Evolutionary conservation across 2,888 invertebrate species (phyloP).

Genomic region (Phyto melanocephala): DNA sequence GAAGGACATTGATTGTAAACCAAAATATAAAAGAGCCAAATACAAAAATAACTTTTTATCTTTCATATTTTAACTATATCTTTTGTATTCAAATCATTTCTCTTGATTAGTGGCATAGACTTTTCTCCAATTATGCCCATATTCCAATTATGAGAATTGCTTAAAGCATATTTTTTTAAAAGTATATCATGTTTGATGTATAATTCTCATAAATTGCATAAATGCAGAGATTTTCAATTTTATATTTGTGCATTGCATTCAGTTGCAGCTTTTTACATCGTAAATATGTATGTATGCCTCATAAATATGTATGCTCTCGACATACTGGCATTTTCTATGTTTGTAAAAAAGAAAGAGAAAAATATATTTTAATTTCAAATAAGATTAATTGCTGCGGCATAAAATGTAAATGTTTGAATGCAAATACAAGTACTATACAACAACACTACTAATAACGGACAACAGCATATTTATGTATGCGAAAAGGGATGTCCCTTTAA

Average conservation of each 20-base stretch:
- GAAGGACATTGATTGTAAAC: too few species aligned
- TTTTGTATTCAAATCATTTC: too few species aligned
- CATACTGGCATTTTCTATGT: background rate
- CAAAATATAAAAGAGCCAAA: too few species aligned
- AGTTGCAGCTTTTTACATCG: constrained; percentile 10
- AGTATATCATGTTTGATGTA: background rate
- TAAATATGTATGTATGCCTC: background rate
- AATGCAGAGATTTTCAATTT: background rate
- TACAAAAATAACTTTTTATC: too few species aligned
- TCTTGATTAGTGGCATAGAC: background rate
- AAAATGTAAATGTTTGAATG: constrained; percentile 39
- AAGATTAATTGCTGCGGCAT: constrained; percentile 61
- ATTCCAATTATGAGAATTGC: background rate
- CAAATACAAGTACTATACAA: background rate
- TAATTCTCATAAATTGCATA: too few species aligned
- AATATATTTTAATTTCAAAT: constrained; percentile 47
- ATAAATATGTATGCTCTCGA: background rate
- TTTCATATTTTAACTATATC: too few species aligned
- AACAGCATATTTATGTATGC: background rate
- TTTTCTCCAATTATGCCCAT: background rate
- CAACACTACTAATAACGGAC: background rate
- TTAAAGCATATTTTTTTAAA: background rate
- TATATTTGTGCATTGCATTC: background rate
- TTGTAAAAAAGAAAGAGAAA: constrained; percentile 10
- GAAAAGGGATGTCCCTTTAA: background rate